Base-by-base conservation (phyloP, 23 tunicate species). In the Ciona savignyi region DNA sequence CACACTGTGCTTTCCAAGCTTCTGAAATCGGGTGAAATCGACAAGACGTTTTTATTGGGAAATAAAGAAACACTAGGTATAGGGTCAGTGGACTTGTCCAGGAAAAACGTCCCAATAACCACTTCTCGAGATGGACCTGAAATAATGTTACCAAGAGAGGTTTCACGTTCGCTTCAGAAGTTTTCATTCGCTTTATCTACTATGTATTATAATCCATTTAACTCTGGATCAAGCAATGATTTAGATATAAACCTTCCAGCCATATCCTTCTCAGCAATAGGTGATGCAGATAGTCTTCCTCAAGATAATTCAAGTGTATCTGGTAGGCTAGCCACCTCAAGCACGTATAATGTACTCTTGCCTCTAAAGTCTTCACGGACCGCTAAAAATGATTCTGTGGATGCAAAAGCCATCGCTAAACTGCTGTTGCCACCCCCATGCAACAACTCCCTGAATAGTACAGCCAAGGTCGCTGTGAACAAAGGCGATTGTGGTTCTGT, bases 171-270 rank as follows among this genome's bases (percentile, higher is more conserved):
- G 15, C 11, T 42, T 42, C 56, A 42, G 15, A 42, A 42, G 15
- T 9, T 15, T 42, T 15, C 56, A 15, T 42, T 42, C 2, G 73
- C 73, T 32, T 1, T 69, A 15, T 69, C 73, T 1, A 69, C 73
- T 9, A 31, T 69, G 73, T 69, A 31, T n/a, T 69, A 69, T 51
- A 69, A 33, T 9, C 73, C 73, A 6, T 69, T 27, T 69, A 6
- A 33, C 25, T 31, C 73, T 32, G 6, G 15, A 23, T 31, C 73
- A 28, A 15, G 15, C 2, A 4, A 28, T 30, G 6, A 23, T 15
- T 1, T 1, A 1, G 30, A 30, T 4, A 15, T 42, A 20, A 42
- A 42, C 15, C 51, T 69, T 30, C 73, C 73, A 21, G 51, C 34
- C 21, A 23, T 69, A 15, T 34, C 48, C 24, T 51, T 69, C 19